Evolutionary conservation across 2,113 vertebrate genomes (phyloP), one percentile per base, ranked within the genome.

Genomic region (Takifugu flavidus): DNA sequence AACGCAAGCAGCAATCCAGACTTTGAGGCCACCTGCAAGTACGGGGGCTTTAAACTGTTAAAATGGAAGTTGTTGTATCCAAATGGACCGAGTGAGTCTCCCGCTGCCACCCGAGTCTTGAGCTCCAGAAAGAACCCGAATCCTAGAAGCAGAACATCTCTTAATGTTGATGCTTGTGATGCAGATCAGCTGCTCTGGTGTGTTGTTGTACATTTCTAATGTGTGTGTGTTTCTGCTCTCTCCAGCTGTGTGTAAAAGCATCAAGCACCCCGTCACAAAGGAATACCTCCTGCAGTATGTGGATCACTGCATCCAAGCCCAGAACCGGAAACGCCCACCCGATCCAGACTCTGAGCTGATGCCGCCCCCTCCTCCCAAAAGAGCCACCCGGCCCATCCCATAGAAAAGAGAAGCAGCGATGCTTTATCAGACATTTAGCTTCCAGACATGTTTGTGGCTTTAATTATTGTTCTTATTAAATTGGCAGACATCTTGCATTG

Each of bases 321-420:
- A 94, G 79, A 84, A 76, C 0, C 89, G 91, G 56, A 98, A 94
- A 70, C 92, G 87, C 75, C 90, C 91, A 3, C 83, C 91, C 0
- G 97, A 99, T 84, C 91, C 94, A 0, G 96, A 98, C 79, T 79
- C 94, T 0, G 92, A 95, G 85, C 94, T 98, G 49, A 99, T 98
- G 97, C 96, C 97, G 0, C 96, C 96, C 5, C 96, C 97, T 0
- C 94, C 96, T 0, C 94, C 97, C 72, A 99, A 98, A 86, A 93
- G 92, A 87, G 91, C 92, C 0, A 92, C 89, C 75, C 71, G 84
- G 46, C 83, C 90, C 68, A 64, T 88, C 55, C 92, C 91, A 0
- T 95, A 92, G 70, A 49, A 53, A 64, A 29, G 5, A 29, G 5
- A 29, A 39, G 11, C 34, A 39, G 34, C 4, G 11, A 11, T 65